Base-by-base conservation (phyloP, 2,888 invertebrate species). In the Aspidapion aeneum region DNA sequence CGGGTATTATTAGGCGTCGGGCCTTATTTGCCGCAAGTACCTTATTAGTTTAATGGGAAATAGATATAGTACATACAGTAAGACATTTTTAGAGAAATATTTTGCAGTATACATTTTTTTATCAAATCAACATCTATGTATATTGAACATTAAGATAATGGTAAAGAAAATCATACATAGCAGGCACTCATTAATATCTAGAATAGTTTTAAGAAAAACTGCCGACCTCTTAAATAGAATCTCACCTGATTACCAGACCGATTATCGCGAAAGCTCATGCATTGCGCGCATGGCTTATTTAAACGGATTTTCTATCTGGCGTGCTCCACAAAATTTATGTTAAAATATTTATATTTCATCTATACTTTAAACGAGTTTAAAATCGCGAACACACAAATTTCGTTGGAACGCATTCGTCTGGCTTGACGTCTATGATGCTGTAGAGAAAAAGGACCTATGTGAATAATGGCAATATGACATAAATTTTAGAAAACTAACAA, bases 251-350 rank as follows among this genome's bases (percentile, higher is more conserved):
- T 35, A 35, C 35, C 35, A 35, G 12, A 35, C 35, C 35, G 19
- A 52, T 74, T 74, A 71, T 74, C 80, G 78, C 80, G 80, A 70
- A 76, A 78, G 79, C 77, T 70, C 76, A 73, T 80, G 81, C 80
- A 80, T 80, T 81, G 79, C 80, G 80, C 80, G 79, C 80, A 79
- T 72, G 76, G 79, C 79, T 77, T 76, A 75, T 66, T 69, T 68
- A 64, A 71, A 75, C 76, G 77, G 72, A 61, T 64, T 61, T 52
- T 62, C n/a, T n/a, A n/a, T n/a, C 59, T 22, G 51, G 35, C 54
- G 19, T 55, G n/a, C 20, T 56, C 58, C 12, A 51, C 58, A 48
- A 57, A 52, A 56, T 21, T 9, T n/a, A n/a, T n/a, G 9, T 35
- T 35, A 18, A 59, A 55, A 64, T 57, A 57, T 20, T 35, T 35